Evolutionary conservation across 2,797 vertebrate species (phyloP), one percentile per base, ranked within the genome.

Genomic region (Girardinus metallicus): DNA sequence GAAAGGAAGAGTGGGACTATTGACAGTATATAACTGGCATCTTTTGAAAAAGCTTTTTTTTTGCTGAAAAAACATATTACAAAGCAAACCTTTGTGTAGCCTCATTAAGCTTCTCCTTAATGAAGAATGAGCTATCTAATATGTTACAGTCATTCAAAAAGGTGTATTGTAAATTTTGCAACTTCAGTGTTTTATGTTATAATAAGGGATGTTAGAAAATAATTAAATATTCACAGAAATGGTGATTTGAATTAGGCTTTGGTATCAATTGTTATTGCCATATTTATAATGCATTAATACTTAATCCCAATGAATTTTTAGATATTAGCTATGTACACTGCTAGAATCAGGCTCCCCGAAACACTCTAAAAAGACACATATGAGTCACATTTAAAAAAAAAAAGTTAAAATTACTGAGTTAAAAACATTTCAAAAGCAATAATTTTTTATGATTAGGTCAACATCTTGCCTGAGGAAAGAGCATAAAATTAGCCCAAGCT

Each of bases 401-500:
- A 6, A 51, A 51, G 23, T 53, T 10, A 26, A 53, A 26, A 53
- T 53, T 26, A 26, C 9, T 74, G n/a, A 18, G 72, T 66, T 77
- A 73, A 23, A 26, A 34, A 18, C 31, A 31, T 80, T 77, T 41
- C 29, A 62, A 80, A 73, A 43, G 78, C 49, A 81, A 79, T 83
- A 83, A 88, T 85, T 76, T 75, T 7, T 80, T 36, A 75, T 44
- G 76, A 77, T 75, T 62, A 79, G 88, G 73, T 82, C 81, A 91
- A 85, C 73, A 77, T 41, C 57, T 72, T 70, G 23, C 83, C 78
- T 73, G 62, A 85, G 75, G 76, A 83, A 84, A 77, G 76, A 92
- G 47, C 43, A 34, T 92, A 89, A 91, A 91, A 79, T 31, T 39
- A 73, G 41, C 89, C 90, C 76, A 87, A 90, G 80, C 36, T 76